Base-by-base conservation (phyloP, 2,888 invertebrate species). In the Campopleginae sp. region DNA sequence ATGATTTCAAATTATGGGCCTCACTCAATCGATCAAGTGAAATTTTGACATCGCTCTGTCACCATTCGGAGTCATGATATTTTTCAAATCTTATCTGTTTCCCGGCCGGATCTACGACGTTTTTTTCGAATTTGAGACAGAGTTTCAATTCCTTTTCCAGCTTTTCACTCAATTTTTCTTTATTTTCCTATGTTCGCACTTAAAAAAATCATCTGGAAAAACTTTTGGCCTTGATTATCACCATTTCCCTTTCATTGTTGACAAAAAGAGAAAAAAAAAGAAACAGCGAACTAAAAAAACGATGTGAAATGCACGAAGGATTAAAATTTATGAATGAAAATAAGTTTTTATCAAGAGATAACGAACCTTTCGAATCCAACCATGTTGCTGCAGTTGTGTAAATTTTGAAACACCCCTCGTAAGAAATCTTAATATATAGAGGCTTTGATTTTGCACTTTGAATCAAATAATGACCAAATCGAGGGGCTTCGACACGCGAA, bases 321-420 rank as follows among this genome's bases (percentile, higher is more conserved):
- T 7, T 31, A 12, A 46, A 14, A 19, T 42, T 54, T 46, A 14
- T n/a, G 44, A 17, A 27, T 23, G 17, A 6, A 38, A 72, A 72
- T 23, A 54, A 71, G 31, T 54, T 23, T 51, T 8, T 4, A 66
- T 12, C 17, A 5, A 19, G 42, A 46, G 19, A 27, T n/a, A 75
- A 86, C 89, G 76, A 86, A 90, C 91, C 91, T 92, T 82, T 89
- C 84, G 71, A 89, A 89, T 84, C 91, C 92, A 86, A 92, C 92
- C 92, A 92, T 92, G 85, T 84, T 86, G 88, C 19, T 42, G 58
- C 77, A 74, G 74, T 84, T 61, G 81, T 84, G 80, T 80, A 19
- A 76, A 71, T 66, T 77, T 42, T 61, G 51, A 38, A 78, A 78
- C 63, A 54, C 23, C 27, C 31, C 38, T 38, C n/a, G 58, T 4